Evolutionary conservation across 2,888 invertebrate genomes (phyloP), one percentile per base, ranked within the genome.

Genomic region (Amiota communis): DNA sequence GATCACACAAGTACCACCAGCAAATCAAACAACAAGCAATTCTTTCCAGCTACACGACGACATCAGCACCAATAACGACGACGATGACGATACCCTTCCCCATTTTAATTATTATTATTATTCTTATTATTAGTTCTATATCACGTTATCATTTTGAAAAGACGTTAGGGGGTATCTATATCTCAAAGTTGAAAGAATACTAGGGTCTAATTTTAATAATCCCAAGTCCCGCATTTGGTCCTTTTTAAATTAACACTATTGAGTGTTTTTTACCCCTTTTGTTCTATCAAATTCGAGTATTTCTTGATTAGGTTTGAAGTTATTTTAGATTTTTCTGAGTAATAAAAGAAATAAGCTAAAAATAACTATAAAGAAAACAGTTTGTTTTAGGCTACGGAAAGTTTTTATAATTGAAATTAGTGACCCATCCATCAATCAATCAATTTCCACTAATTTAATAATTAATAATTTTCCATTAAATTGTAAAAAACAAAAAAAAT

Each of bases 141-240:
- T 17, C 20, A 20, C 65, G 20, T 67, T 49, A 67, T 49, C 15
- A 64, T 64, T 47, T 61, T 20, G 20, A 61, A 61, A 23, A 20
- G 53, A 12, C 53, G n/a, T 53, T 53, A 53, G n/a, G n/a, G 53
- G 15, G 53, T 53, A 53, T 53, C n/a, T 53, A 15, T 36, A 4
- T 36, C 36, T 36, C 36, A 36, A 36, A n/a, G 2, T 36, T 36
- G 36, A 36, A 4, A 36, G 36, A 36, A 36, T 36, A 36, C 36
- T 36, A 36, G 36, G 36, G 36, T 4, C 36, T 36, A 36, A 2
- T 36, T 36, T 6, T 36, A 6, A 36, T 36, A 36, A 36, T 36
- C 36, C 2, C 36, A 36, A 6, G 6, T 36, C 36, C 36, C 36
- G 4, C 36, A 2, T 36, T 36, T 6, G 6, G 6, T 36, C 36